A percentile compares a stretch with the other conserved stretches of the same genome.
phyloP scores from a whole-genome alignment of 2,888 invertebrate genomes.

The Hyposoter didymator region DNA sequence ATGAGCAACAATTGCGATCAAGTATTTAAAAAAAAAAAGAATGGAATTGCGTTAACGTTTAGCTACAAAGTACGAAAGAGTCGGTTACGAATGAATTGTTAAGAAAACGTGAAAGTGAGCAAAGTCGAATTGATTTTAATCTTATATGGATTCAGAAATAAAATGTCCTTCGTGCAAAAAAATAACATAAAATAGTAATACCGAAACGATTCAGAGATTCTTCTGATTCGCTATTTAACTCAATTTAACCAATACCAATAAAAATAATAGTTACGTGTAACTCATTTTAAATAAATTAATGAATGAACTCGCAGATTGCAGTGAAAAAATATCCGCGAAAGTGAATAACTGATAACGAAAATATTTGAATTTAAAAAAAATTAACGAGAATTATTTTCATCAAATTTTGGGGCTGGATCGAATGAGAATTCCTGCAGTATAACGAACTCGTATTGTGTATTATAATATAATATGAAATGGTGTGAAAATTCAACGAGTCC shows the following conservation, averaged over 20 bases:
- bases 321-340: constrained; percentile 8
- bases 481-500: constrained; percentile 1
- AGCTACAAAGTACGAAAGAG: constrained; percentile 24
- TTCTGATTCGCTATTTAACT: constrained; percentile 48
- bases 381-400: constrained; percentile 24
- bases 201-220: constrained; percentile 36
- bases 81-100: constrained; percentile 14
- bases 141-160: constrained; percentile 43
- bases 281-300: constrained; percentile 14
- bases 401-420: constrained; percentile 27
- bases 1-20: constrained; percentile 12
- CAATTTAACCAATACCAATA: constrained; percentile 41
- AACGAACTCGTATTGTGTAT: constrained; percentile 35
- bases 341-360: neutral
- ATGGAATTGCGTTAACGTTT: constrained; percentile 27
- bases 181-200: constrained; percentile 29
- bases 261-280: constrained; percentile 57
- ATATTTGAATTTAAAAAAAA: neutral
- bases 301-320: neutral
- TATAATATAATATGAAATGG: constrained; percentile 32
- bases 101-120: constrained; percentile 18
- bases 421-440: constrained; percentile 5
- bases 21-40: constrained; percentile 1
- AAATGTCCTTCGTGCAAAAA: constrained; percentile 30
- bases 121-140: constrained; percentile 61